Percentiles rank a stretch among this genome's conserved stretches.
Evolutionary conservation across 2,888 invertebrate genomes (phyloP).

Genomic region (Masnerella sp.): DNA sequence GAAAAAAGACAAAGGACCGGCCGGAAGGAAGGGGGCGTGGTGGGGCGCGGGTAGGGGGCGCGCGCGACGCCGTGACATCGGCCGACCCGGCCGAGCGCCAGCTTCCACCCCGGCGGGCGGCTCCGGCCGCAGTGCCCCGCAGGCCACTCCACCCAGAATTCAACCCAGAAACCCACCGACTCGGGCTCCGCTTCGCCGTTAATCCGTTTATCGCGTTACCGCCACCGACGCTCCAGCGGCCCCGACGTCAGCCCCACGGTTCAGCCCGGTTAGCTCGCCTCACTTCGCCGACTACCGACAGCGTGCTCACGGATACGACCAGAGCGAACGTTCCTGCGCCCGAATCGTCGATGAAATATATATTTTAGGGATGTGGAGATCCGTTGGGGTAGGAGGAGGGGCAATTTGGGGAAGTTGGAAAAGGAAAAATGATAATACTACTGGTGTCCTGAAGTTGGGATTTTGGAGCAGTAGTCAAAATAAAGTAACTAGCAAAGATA

Average conservation of each 20-base stretch:
- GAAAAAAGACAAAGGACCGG: slow-evolving; percentile 39
- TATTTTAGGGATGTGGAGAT: slow-evolving; percentile 4
- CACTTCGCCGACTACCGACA: slow-evolving; percentile 55
- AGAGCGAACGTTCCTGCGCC: slow-evolving; percentile 8
- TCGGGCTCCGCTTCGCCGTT: slow-evolving; percentile 73
- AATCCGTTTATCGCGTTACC: slow-evolving; percentile 77
- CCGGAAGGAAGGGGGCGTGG: slow-evolving; percentile 39
- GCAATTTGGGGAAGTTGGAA: no score
- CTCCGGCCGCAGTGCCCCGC: slow-evolving; percentile 38
- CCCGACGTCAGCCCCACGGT: slow-evolving; percentile 53
- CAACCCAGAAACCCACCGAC: slow-evolving; percentile 69
- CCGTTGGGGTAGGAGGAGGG: no score
- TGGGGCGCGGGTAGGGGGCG: slow-evolving; percentile 30
- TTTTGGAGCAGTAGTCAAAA: no score
- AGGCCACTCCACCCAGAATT: slow-evolving; percentile 63
- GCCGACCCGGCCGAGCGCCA: slow-evolving; percentile 64
- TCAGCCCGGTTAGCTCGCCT: slow-evolving; percentile 56
- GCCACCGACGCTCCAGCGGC: slow-evolving; percentile 70
- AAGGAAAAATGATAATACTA: no score
- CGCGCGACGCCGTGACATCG: slow-evolving; percentile 73
- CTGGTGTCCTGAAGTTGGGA: no score
- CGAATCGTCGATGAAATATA: slow-evolving; percentile 13
- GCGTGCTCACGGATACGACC: slow-evolving; percentile 34
- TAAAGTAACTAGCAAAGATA: no score
- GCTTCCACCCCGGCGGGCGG: slow-evolving; percentile 39